A percentile compares a stretch with the other conserved stretches of the same genome.
These are phyloP conservation scores for Gisinianus flammeolus DNA, from an alignment of 2,888 invertebrate species.

Conservation along the genomic window DNA sequence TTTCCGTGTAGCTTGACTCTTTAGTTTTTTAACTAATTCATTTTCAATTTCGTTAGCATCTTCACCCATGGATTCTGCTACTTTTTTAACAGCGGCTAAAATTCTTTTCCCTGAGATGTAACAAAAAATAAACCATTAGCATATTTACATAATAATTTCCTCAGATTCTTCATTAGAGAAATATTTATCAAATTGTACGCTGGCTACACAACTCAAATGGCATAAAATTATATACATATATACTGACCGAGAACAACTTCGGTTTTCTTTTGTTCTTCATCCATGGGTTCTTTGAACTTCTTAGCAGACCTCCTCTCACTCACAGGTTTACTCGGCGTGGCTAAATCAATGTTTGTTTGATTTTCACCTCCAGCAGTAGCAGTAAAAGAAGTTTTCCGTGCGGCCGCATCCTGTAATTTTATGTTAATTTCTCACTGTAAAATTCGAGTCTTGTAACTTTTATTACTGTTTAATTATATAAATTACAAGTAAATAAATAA, in stretches of 20 bases:
- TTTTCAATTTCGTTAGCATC: conserved; percentile 74
- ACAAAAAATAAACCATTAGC: neutral
- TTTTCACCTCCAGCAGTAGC: neutral
- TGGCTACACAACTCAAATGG: neutral
- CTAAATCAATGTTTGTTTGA: neutral
- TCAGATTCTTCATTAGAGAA: neutral
- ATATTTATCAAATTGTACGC: neutral
- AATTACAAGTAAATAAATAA: neutral
- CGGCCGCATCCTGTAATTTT: neutral
- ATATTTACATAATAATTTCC: neutral
- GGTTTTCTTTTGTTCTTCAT: neutral
- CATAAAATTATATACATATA: neutral
- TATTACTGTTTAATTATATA: neutral
- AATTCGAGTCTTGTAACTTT: neutral
- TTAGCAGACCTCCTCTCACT: neutral
- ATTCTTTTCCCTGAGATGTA: conserved; percentile 50
- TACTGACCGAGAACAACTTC: neutral
- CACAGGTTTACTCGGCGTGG: neutral
- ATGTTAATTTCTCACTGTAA: neutral
- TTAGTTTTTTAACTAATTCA: conserved; percentile 73
- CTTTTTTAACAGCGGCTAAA: conserved; percentile 70
- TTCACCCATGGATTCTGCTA: conserved; percentile 74
- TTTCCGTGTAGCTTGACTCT: conserved; percentile 46
- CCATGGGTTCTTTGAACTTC: neutral
- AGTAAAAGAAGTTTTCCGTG: neutral